Evolutionary conservation across 2,888 invertebrate species (phyloP), one percentile per base, ranked within the genome.

Genomic region (Drosophila tripunctata): DNA sequence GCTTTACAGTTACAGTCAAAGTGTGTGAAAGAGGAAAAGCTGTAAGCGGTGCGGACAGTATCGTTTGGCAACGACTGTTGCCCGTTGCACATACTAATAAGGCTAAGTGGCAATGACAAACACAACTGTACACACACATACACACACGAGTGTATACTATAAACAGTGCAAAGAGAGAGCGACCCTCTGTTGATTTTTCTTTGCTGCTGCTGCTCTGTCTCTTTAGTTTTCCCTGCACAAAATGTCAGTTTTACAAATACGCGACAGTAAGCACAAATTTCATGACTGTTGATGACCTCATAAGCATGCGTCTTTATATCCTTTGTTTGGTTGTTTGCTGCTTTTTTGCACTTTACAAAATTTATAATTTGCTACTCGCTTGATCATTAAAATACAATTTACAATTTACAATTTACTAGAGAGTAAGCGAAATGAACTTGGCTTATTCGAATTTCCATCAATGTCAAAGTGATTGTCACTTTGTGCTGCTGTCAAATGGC

Each of bases 61-160:
- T 36, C 54, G 60, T 38, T 45, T 57, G 69, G 45, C 27, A 35
- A 62, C 69, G 76, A 72, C 64, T 63, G 77, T 60, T 64, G 55
- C 73, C 72, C 75, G 79, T 65, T 70, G 81, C 83, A 84, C 86
- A 84, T 86, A 83, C 84, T 84, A 84, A 84, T 84, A 84, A 84
- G 84, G 86, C 84, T 86, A 86, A 84, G 86, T 86, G 86, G 71
- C 83, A 83, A 85, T 85, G 85, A 79, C 83, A 83, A 77, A 77
- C 71, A 73, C 68, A 62, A 67, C 69, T 67, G 66, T 76, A 55
- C 43, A 40, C 40, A 36, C 8, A 35, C 30, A 19, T 27, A 45
- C 38, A 30, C 14, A 36, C n/a, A n/a, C n/a, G n/a, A n/a, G n/a
- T 51, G 43, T 43, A 58, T 60, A 40, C n/a, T n/a, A 36, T 33